A percentile compares a stretch with the other conserved stretches of the same genome.
phyloP scores from a whole-genome alignment of 2,113 vertebrate species.

The Alectura lathami region DNA sequence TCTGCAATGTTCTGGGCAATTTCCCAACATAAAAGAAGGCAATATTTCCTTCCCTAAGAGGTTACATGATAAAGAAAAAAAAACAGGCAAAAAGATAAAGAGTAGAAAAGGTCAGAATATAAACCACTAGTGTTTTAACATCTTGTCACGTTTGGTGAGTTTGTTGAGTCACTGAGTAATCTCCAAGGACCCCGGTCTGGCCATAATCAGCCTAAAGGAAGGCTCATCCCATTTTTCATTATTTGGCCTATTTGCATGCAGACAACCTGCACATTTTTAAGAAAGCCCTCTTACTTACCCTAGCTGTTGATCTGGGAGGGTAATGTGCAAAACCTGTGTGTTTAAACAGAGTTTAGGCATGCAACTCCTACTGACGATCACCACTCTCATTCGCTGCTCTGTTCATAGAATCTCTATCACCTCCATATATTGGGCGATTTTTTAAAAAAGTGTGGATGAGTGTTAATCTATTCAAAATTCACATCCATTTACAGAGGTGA shows the following conservation, averaged over 20 bases:
- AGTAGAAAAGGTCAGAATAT: conserved; percentile 33
- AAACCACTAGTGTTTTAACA: conserved; percentile 18
- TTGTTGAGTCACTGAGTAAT: neutral
- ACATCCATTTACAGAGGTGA: neutral
- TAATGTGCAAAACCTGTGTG: neutral
- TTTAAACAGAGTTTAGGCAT: neutral
- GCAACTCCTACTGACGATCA: neutral
- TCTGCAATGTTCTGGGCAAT: conserved; percentile 66
- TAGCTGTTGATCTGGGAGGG: neutral
- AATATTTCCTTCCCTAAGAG: conserved; percentile 69
- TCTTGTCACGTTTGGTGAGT: conserved; percentile 38
- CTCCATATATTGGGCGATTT: neutral
- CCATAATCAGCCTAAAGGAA: neutral
- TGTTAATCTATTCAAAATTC: neutral
- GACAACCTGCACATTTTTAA: neutral
- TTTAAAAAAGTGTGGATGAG: neutral
- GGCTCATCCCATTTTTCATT: neutral
- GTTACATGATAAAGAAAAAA: conserved; percentile 56
- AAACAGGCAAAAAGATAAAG: conserved; percentile 36
- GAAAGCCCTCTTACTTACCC: neutral
- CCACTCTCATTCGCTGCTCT: neutral
- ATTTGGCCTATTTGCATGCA: neutral
- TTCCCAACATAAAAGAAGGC: conserved; percentile 70
- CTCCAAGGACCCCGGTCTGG: neutral
- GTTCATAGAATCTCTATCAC: neutral